Base-by-base conservation (phyloP, 2,113 vertebrate species). In the Arvicanthis niloticus region DNA sequence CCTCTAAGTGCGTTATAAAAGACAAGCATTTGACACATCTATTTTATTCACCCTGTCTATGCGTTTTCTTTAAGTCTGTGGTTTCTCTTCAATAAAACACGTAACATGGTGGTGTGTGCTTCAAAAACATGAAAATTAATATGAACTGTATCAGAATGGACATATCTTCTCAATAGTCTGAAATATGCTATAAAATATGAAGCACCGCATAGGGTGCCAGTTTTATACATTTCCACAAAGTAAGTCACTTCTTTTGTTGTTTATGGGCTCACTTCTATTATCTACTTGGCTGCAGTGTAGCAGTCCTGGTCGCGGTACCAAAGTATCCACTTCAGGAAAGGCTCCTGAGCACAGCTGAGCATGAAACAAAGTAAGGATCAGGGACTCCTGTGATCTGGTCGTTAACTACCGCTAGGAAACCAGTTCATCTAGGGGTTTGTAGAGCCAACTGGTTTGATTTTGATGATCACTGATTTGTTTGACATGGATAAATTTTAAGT, bases 281-380 rank as follows among this genome's bases (percentile, higher is more conserved):
- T 9, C n/a, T 84, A 19, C 13, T 16, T 40, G 56, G n/a, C n/a
- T 62, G 42, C 56, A 17, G 81, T 29, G 56, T 15, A 16, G 81
- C 0, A 4, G 56, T 42, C n/a, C 15, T 2, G 3, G 13, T 60
- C 37, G 26, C 11, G 40, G 29, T 4, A 26, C 22, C n/a, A n/a
- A 62, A 22, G 13, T 0, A 34, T 40, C 11, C 1, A 12, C 31
- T n/a, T 82, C 53, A 58, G 37, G 80, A 60, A 40, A 60, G 11
- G 51, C 2, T 7, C 34, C 1, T 15, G 37, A 40, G 26, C 53
- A 82, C 11, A 26, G 21, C 37, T 58, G 53, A 58, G 53, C 80
- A 1, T 37, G 21, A 82, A 40, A 37, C 34, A 48, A 16, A 15
- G 37, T 15, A 19, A 58, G 56, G 22, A 82, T 6, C 8, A 22